These are phyloP conservation scores for Chroicocephalus ridibundus DNA, from an alignment of 2,113 vertebrate species.

Conservation along the genomic window DNA sequence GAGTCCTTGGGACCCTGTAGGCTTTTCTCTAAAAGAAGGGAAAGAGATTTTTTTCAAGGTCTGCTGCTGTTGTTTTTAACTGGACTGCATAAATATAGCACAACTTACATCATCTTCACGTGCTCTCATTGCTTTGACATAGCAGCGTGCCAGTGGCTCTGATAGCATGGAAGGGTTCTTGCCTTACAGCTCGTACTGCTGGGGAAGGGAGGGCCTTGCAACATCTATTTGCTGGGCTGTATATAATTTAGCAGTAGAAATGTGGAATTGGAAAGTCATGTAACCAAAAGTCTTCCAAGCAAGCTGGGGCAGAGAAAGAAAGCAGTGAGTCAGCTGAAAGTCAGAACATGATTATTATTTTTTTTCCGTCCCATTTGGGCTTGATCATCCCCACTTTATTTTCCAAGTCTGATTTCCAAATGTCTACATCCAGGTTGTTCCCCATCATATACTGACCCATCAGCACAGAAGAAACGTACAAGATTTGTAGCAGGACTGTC, in stretches of 20 bases:
- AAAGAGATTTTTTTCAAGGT: not conserved
- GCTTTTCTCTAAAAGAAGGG: not conserved
- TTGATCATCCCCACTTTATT: not conserved
- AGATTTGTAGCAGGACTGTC: not conserved
- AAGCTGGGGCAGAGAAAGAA: not conserved
- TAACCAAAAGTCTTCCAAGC: not conserved
- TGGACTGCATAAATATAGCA: not conserved
- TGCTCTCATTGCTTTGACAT: not conserved
- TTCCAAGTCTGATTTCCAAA: not conserved
- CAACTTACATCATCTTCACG: not conserved
- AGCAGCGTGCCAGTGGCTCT: not conserved
- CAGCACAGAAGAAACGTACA: not conserved
- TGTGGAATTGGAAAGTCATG: not conserved
- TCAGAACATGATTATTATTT: not conserved
- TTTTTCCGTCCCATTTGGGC: not conserved
- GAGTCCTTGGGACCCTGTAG: not conserved
- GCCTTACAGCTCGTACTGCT: not conserved
- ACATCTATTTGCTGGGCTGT: not conserved
- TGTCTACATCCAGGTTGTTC: not conserved
- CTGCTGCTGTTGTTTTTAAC: not conserved
- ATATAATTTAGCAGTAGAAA: not conserved
- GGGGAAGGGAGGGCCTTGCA: not conserved
- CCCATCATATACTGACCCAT: not conserved
- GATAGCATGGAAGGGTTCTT: not conserved
- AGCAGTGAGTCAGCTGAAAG: not conserved